These are phyloP conservation scores for Oreotrochilus melanogaster DNA, from an alignment of 2,113 vertebrate species.

Conservation along the genomic window DNA sequence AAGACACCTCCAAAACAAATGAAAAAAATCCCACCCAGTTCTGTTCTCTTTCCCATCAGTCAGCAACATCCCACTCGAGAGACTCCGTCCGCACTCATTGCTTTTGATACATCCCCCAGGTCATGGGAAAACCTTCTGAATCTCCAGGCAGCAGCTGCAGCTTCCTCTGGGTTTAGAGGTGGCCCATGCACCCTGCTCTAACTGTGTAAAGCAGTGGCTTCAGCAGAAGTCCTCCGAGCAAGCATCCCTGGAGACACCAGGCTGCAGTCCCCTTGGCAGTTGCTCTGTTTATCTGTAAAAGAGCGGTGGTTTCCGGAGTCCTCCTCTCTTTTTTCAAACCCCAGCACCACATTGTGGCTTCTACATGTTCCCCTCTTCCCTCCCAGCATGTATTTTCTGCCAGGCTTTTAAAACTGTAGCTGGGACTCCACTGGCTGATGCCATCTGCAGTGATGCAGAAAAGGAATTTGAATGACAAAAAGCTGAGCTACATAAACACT, in stretches of 20 bases:
- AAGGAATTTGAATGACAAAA: constrained; percentile 57
- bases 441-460: not conserved
- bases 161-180: not conserved
- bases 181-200: accelerated
- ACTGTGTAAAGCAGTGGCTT: not conserved
- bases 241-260: not conserved
- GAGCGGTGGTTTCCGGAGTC: not conserved
- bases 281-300: not conserved
- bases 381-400: not conserved
- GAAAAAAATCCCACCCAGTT: not conserved
- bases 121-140: not conserved
- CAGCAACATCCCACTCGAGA: not conserved
- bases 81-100: not conserved
- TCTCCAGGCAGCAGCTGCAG: not conserved
- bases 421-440: not conserved
- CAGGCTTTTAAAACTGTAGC: not conserved
- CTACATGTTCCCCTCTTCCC: not conserved
- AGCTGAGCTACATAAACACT: constrained; percentile 33
- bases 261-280: not conserved
- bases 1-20: not conserved
- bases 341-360: not conserved
- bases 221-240: not conserved
- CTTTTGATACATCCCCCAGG: not conserved
- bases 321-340: not conserved
- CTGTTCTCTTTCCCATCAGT: not conserved